Conservation (phyloP, 2,113 vertebrate species). For the Turdus rufiventris region DNA sequence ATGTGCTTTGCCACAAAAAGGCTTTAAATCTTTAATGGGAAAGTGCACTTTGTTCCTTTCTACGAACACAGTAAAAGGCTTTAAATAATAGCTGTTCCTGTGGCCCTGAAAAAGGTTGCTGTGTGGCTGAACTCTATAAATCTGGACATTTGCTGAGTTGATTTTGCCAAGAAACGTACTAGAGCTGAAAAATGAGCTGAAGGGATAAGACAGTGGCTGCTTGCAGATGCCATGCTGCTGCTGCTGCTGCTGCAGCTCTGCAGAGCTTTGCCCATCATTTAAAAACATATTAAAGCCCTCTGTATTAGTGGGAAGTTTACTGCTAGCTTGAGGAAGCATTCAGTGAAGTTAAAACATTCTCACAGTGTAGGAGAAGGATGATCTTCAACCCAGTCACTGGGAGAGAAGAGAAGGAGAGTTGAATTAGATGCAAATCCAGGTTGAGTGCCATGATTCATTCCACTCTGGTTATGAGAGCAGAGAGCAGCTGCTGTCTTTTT, state of each 20-base stretch:
- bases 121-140: constrained; percentile 63
- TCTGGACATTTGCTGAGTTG: constrained; percentile 62
- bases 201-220: background rate
- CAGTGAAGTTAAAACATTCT: background rate
- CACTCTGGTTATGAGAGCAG: background rate
- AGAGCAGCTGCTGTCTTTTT: background rate
- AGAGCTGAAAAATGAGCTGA: constrained; percentile 41
- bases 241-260: background rate
- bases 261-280: background rate
- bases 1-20: constrained; percentile 35
- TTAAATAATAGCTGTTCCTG: constrained; percentile 62
- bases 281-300: background rate
- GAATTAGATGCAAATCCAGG: background rate
- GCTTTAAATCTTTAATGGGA: constrained; percentile 61
- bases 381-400: background rate
- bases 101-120: constrained; percentile 58
- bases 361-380: background rate
- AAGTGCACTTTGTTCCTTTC: constrained; percentile 51
- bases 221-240: background rate
- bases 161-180: constrained; percentile 58
- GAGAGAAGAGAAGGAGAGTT: background rate
- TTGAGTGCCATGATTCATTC: background rate
- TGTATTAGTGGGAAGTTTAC: background rate
- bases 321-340: background rate
- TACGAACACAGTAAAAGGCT: constrained; percentile 49